Base-by-base conservation (phyloP, 2,888 invertebrate genomes). In the Brenthis daphne region DNA sequence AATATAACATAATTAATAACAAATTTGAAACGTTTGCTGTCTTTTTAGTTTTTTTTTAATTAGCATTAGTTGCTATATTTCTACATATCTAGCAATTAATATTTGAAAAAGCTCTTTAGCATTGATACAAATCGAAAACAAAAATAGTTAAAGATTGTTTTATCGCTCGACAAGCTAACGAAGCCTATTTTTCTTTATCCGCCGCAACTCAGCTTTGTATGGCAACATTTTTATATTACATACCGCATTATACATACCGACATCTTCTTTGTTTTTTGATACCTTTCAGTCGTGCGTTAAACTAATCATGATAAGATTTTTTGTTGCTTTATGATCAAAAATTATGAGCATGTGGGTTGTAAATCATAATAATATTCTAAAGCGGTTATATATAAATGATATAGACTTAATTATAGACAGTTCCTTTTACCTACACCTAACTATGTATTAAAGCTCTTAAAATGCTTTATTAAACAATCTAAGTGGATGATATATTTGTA, bases 201-300 rank as follows among this genome's bases (percentile, higher is more conserved):
- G 11, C 37, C 8, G 37, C 11, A 43, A 43, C 37, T 11, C 11
- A 43, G 11, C 37, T 43, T 43, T 43, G 37, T 43, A 43, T 60
- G 24, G 12, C 48, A 29, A 60, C 29, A 29, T 60, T 60, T 37
- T 29, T 24, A 50, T 29, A 12, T n/a, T 1, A 48, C 60, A 33
- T 60, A 29, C 50, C 6, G 37, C 50, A 63, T 33, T 63, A 37
- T 43, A 53, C 51, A 20, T 20, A 53, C 20, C n/a, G 33, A 4
- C 57, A 29, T 57, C 66, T 53, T 55, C 51, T 55, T 70, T 24
- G 58, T 64, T 66, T 72, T 70, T 70, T 65, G 47, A 65, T 65
- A 43, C 64, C 60, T 68, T 69, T 58, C 66, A 72, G 64, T 68
- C 70, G 68, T 66, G 68, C 72, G 63, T 70, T 67, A 66, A 72